phyloP scores from a whole-genome alignment of 1,140 invertebrate genomes.

The Leptopilina clavipes region DNA sequence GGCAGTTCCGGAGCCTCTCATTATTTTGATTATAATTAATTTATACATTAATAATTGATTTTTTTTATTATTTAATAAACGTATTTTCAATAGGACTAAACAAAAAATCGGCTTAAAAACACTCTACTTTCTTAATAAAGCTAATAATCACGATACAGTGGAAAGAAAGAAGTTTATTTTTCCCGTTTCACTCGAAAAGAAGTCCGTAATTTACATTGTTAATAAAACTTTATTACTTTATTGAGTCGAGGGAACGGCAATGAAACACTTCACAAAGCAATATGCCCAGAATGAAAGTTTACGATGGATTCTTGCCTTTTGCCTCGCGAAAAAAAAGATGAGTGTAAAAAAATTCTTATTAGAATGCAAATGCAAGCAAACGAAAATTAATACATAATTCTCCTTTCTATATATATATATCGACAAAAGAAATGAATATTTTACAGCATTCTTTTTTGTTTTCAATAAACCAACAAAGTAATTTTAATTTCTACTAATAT shows the following conservation, averaged over 20 bases:
- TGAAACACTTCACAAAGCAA: constrained; percentile 17
- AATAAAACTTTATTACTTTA: constrained; percentile 10
- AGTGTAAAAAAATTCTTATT: constrained; percentile 16
- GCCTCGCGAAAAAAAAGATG: not conserved
- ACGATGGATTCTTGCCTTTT: constrained; percentile 5
- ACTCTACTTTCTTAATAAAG: not conserved
- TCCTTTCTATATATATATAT: no score
- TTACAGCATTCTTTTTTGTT: not conserved
- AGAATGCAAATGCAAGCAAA: not conserved
- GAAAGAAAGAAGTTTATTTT: not conserved
- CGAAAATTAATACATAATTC: not conserved
- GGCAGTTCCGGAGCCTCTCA: no score
- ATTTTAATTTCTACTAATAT: not conserved
- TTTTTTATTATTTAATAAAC: no score
- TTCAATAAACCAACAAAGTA: not conserved
- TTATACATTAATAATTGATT: no score
- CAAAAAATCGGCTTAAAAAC: no score
- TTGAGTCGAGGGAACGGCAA: constrained; percentile 12
- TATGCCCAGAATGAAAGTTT: constrained; percentile 8
- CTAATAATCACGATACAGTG: not conserved
- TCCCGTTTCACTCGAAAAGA: not conserved
- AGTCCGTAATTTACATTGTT: not conserved
- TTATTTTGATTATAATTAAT: no score
- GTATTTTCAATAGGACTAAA: no score
- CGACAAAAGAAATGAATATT: not conserved